phyloP scores from a whole-genome alignment of 2,797 vertebrate genomes.

The Acanthiza pusilla region DNA sequence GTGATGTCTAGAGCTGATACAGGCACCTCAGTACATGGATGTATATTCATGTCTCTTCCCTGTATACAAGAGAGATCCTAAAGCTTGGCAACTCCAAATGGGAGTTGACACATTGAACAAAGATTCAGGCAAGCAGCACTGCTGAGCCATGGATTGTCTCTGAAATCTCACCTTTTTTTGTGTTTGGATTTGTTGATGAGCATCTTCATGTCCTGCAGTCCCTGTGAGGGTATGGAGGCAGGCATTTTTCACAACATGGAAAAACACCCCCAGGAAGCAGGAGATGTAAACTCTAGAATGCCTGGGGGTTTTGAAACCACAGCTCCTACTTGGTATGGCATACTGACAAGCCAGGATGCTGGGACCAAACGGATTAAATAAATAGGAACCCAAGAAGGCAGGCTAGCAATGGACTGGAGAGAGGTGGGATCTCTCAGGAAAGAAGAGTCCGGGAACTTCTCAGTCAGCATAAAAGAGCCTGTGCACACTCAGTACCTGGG shows the following conservation, averaged over 20 bases:
- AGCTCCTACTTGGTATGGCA: not conserved
- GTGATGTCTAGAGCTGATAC: not conserved
- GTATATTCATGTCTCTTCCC: not conserved
- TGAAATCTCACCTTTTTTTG: not conserved
- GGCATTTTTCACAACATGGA: not conserved
- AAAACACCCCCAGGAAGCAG: not conserved
- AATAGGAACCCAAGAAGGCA: not conserved
- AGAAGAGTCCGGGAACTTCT: not conserved
- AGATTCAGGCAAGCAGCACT: not conserved
- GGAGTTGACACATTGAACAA: not conserved
- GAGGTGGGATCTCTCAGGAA: not conserved
- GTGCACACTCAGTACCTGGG: not conserved
- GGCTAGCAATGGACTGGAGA: not conserved
- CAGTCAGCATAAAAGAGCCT: fast-evolving
- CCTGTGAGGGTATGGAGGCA: not conserved
- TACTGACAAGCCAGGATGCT: fast-evolving
- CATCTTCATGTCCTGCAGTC: not conserved
- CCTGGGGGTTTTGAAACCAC: not conserved
- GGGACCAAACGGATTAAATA: not conserved
- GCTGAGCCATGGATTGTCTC: not conserved
- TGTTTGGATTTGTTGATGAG: not conserved
- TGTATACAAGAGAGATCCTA: not conserved
- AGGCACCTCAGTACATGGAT: fast-evolving
- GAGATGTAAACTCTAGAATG: not conserved
- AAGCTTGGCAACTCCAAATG: not conserved